Base-by-base conservation (phyloP, 2,113 vertebrate genomes). In the Myanophis thanlyinensis region DNA sequence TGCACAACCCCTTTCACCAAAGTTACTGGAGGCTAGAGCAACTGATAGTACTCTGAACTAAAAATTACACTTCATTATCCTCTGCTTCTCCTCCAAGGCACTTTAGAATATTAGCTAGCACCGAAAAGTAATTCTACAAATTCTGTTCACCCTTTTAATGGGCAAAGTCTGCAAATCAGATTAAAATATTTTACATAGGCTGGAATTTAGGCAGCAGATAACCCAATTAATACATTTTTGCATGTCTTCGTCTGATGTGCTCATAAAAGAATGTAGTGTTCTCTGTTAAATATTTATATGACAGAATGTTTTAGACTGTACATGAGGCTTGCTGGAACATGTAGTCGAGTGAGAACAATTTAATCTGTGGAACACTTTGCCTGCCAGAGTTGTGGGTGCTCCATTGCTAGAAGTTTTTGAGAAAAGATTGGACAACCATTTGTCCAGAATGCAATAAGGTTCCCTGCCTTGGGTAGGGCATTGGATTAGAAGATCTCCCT, bases 271-370 rank as follows among this genome's bases (percentile, higher is more conserved):
- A 59, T 47, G 10, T 20, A 18, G 4, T 23, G 40, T 18, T 86
- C 20, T 27, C 23, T 46, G 13, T 44, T 23, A 44, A 8, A 30
- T 85, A 85, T 48, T 86, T 86, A 35, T 35, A 52, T 53, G 27
- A 18, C 46, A 90, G 46, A 90, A 48, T n/a, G 48, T 90, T 48
- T 49, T 59, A 27, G 40, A 30, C 89, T 20, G 20, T 93, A 27
- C 88, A 95, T 91, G 40, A 89, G 88, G 93, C 62, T 94, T 86
- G 91, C 56, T 90, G 90, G 25, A 95, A 89, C 35, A 93, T 84
- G 12, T 62, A 59, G 8, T 59, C 94, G 40, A 59, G 54, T 10
- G 54, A 27, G 54, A 59, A 27, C 25, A 59, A 27, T 59, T 59
- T 27, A 27, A 59, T 59, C 8, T 27, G 8, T 59, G 25, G 25